Base-by-base conservation (phyloP, 1,140 invertebrate genomes). In the Tigriopus japonicus region DNA sequence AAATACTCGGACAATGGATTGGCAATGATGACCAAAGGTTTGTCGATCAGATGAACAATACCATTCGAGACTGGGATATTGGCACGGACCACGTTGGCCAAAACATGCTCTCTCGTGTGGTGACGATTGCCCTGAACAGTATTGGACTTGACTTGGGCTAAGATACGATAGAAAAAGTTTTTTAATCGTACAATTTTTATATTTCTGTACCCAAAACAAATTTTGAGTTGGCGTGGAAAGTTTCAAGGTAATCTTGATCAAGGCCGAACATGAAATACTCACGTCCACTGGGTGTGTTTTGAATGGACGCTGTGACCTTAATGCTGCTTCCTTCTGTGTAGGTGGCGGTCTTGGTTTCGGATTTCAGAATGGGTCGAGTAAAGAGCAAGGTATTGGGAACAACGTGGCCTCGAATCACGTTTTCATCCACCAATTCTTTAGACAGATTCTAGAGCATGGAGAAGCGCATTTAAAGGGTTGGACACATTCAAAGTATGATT, bases 21-120 rank as follows among this genome's bases (percentile, higher is more conserved):
- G 67, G 91, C 86, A 41, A 90, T 83, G 41, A 91, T 81, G 81
- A 91, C 87, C 0, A 93, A 73, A 0, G 88, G 87, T 63, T 85
- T 79, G 62, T 86, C 83, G 65, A 93, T 91, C 28, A 93, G 76
- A 74, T 93, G 88, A 1, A 92, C 81, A 0, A 92, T 87, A 10
- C 88, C 88, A 68, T 92, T 92, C 66, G 80, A 81, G 6, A 92
- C 85, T 0, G 89, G 88, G 64, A 93, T 91, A 70, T 93, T 91
- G 13, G 82, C 82, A 70, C 82, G 81, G 1, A 90, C 80, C 61
- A 93, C 86, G 71, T 89, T 83, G 3, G 86, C 82, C 19, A 88
- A 66, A 7, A 91, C 87, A 5, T 86, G 84, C n/a, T 87, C 87
- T 24, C 79, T 75, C 0, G 79, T 75, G 68, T 88, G 85, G 61